Conservation (phyloP, 2,113 vertebrate species). For the Oenanthe oenanthe region DNA sequence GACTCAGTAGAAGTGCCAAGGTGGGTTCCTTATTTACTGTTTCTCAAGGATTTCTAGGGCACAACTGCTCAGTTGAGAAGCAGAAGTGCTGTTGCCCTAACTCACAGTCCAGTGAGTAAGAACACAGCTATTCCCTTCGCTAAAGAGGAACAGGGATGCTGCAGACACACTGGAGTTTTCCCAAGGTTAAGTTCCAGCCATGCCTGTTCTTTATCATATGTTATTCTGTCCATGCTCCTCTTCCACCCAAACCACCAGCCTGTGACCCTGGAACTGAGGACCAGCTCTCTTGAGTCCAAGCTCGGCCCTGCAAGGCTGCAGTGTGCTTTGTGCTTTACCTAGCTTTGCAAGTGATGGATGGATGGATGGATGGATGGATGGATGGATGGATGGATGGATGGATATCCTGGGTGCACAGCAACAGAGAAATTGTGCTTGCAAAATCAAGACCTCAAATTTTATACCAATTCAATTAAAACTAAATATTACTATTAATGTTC, state of each 20-base stretch:
- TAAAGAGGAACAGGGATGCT: not conserved
- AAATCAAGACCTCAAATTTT: not conserved
- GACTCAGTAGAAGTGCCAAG: not conserved
- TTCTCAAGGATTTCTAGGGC: not conserved
- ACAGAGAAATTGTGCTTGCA: not conserved
- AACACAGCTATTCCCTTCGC: accelerated
- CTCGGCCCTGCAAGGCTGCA: not conserved
- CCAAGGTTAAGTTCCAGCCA: not conserved
- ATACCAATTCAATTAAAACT: not conserved
- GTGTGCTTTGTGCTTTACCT: not conserved
- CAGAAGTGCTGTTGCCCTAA: not conserved
- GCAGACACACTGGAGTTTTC: not conserved
- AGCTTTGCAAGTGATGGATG: not conserved
- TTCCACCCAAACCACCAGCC: not conserved
- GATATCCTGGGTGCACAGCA: not conserved
- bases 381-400: not conserved
- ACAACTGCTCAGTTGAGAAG: not conserved
- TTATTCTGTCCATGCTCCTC: not conserved
- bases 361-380: not conserved
- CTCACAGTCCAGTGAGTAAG: not conserved
- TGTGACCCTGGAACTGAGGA: accelerated
- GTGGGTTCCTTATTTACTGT: not conserved
- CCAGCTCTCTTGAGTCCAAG: accelerated
- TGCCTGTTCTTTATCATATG: not conserved
- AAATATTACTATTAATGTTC: not conserved